Percentiles rank a stretch among this genome's conserved stretches.
Evolutionary conservation across 2,113 vertebrate genomes (phyloP).

Genomic region (Cricetomys ansorgei): DNA sequence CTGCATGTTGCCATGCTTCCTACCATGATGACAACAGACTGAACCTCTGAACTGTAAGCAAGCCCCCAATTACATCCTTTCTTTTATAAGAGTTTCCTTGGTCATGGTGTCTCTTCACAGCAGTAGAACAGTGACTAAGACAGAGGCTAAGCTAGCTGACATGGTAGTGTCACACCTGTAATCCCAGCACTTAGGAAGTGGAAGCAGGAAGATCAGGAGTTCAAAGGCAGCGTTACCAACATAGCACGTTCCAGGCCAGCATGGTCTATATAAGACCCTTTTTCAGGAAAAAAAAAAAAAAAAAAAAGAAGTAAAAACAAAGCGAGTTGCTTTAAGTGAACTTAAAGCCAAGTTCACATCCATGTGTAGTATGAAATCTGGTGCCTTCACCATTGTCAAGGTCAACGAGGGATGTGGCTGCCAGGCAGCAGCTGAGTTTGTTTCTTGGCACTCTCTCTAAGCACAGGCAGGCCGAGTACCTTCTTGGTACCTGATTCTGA

Average conservation of each 20-base stretch:
- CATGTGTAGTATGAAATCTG: background rate
- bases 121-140: background rate
- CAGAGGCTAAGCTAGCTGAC: background rate
- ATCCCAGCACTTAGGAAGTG: background rate
- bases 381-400: background rate
- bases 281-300: background rate
- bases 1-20: background rate
- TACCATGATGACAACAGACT: background rate
- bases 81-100: background rate
- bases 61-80: background rate
- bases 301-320: background rate
- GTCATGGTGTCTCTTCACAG: background rate
- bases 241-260: background rate
- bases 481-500: background rate
- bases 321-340: background rate
- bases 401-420: background rate
- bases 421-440: background rate
- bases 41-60: background rate
- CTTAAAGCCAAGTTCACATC: background rate
- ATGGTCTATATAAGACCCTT: background rate
- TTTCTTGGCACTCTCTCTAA: background rate
- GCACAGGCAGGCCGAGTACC: background rate
- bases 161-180: background rate
- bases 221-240: background rate
- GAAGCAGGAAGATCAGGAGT: background rate